These are phyloP conservation scores for Cheilosia pagana DNA, from an alignment of 2,888 invertebrate species.

Conservation along the genomic window DNA sequence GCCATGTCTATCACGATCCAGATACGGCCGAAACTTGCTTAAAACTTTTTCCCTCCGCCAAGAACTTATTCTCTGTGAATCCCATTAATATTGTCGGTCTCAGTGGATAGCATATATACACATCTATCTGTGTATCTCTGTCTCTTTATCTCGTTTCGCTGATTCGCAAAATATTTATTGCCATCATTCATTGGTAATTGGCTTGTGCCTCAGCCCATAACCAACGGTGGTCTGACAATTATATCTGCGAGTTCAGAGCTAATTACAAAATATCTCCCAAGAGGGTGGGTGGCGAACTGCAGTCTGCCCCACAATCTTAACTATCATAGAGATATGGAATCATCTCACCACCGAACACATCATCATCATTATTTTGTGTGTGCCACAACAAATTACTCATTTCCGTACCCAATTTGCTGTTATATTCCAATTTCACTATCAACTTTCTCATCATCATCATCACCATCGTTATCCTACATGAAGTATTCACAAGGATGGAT, in stretches of 20 bases:
- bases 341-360: slow-evolving; percentile 6
- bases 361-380: slow-evolving; percentile 21
- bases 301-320: slow-evolving; percentile 1
- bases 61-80: slow-evolving; percentile 5
- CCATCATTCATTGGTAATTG: slow-evolving; percentile 51
- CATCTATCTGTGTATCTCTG: background rate
- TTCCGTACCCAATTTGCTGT: slow-evolving; percentile 42
- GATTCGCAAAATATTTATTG: slow-evolving; percentile 51
- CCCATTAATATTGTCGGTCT: slow-evolving; percentile 41
- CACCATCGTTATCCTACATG: slow-evolving; percentile 33
- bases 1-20: background rate
- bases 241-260: slow-evolving; percentile 20
- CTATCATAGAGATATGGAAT: background rate
- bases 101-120: background rate
- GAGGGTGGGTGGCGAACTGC: slow-evolving; percentile 7
- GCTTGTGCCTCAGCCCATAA: slow-evolving; percentile 25
- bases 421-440: slow-evolving; percentile 53
- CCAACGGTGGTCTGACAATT: slow-evolving; percentile 18
- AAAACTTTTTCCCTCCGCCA: slow-evolving; percentile 10
- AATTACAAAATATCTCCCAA: slow-evolving; percentile 41
- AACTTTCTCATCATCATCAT: slow-evolving; percentile 60
- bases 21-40: slow-evolving; percentile 21
- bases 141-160: slow-evolving; percentile 18
- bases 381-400: slow-evolving; percentile 56
- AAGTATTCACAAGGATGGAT: slow-evolving; percentile 7